Percentiles rank a stretch among this genome's conserved stretches.
Evolutionary conservation across 2,888 invertebrate genomes (phyloP).

Genomic region (Pristionchus mayeri): DNA sequence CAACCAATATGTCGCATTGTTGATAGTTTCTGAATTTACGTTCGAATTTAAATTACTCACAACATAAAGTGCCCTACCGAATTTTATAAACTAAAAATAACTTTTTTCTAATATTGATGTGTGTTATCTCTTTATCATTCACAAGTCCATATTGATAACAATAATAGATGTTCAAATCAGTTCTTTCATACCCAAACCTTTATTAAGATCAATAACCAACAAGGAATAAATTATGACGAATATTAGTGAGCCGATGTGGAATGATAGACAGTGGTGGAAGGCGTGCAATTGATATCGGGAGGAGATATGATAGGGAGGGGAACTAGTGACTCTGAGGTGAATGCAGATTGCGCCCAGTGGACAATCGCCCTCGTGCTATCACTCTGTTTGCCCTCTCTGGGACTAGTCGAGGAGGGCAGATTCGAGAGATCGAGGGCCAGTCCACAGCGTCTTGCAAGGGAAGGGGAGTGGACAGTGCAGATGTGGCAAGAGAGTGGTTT

Average conservation of each 20-base stretch:
- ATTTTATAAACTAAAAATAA: too few relatives aligned
- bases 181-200: neutral
- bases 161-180: too few relatives aligned
- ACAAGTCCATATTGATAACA: too few relatives aligned
- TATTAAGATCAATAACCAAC: slow-evolving; percentile 20
- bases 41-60: too few relatives aligned
- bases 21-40: too few relatives aligned
- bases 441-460: slow-evolving; percentile 48
- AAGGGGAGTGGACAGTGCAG: neutral
- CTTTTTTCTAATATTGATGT: too few relatives aligned
- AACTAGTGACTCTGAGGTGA: slow-evolving; percentile 50
- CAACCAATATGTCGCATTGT: too few relatives aligned
- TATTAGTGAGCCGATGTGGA: slow-evolving; percentile 30
- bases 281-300: neutral
- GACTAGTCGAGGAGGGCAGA: slow-evolving; percentile 10
- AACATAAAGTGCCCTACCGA: too few relatives aligned
- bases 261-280: slow-evolving; percentile 10
- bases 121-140: too few relatives aligned
- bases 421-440: slow-evolving; percentile 21
- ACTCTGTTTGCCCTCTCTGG: slow-evolving; percentile 38
- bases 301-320: too few relatives aligned
- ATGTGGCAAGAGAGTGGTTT: slow-evolving; percentile 27
- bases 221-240: slow-evolving; percentile 32
- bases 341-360: slow-evolving; percentile 47
- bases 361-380: slow-evolving; percentile 25